phyloP scores from a whole-genome alignment of 2,888 invertebrate genomes.

The Callinectes sapidus region DNA sequence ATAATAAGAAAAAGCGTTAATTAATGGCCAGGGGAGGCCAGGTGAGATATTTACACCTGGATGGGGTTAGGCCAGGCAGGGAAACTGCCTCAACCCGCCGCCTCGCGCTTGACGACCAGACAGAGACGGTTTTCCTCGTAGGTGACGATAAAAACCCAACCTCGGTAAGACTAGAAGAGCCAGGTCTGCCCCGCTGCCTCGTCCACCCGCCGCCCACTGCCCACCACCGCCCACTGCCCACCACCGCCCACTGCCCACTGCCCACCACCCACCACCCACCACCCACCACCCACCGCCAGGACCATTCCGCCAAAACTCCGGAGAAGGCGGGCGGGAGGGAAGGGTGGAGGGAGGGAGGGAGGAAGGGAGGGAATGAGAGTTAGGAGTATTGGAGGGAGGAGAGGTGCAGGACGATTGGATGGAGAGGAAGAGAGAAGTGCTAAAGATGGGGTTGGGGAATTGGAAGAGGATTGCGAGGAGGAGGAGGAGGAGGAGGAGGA shows the following conservation, averaged over 20 bases:
- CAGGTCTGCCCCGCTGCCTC: conserved; percentile 3
- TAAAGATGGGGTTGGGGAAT: conserved; percentile 33
- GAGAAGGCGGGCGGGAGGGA: conserved; percentile 33
- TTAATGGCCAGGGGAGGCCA: conserved; percentile 20
- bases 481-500: neutral
- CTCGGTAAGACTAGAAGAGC: conserved; percentile 41
- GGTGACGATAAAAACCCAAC: conserved; percentile 48
- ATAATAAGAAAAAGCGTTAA: conserved; percentile 52
- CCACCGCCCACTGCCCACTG: neutral
- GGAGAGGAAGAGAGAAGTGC: conserved; percentile 36
- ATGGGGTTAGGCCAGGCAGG: conserved; percentile 32
- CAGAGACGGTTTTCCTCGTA: conserved; percentile 43
- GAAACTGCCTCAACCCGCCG: conserved; percentile 19
- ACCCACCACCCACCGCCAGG: neutral
- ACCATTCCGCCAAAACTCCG: conserved; percentile 5
- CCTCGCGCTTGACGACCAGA: conserved; percentile 20
- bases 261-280: neutral
- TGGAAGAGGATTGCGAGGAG: conserved; percentile 32
- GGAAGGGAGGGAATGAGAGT: neutral
- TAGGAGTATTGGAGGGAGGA: conserved; percentile 11
- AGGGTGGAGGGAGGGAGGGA: neutral
- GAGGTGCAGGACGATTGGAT: neutral
- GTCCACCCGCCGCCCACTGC: conserved; percentile 19
- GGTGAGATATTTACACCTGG: conserved; percentile 29
- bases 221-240: neutral